Evolutionary conservation across 2,797 vertebrate species (phyloP).

Genomic region (Telmatherina bonti): DNA sequence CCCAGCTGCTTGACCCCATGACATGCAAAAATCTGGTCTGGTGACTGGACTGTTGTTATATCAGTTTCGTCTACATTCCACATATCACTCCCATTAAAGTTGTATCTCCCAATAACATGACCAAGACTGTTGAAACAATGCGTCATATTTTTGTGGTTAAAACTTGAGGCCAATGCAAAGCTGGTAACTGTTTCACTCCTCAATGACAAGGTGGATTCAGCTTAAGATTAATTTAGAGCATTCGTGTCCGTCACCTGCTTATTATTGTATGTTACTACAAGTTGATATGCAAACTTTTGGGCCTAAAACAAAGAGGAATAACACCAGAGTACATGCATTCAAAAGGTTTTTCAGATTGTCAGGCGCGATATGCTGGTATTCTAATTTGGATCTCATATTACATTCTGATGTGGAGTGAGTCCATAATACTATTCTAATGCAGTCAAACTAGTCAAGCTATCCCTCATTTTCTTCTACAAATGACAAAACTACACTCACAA

Average conservation of each 20-base stretch:
- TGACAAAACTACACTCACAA: too few relatives aligned
- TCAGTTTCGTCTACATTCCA: slow-evolving; percentile 1
- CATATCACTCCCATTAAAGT: neutral
- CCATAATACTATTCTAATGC: too few relatives aligned
- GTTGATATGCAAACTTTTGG: too few relatives aligned
- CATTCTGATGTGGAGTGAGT: too few relatives aligned
- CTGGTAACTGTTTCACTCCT: neutral
- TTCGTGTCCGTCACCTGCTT: too few relatives aligned
- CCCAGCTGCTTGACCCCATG: neutral
- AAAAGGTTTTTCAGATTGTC: neutral
- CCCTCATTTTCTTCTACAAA: too few relatives aligned
- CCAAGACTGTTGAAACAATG: neutral
- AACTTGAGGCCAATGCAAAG: neutral
- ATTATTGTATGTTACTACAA: too few relatives aligned
- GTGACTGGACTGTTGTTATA: neutral
- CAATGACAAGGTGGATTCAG: neutral
- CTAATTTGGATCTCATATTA: neutral
- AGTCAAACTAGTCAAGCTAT: too few relatives aligned
- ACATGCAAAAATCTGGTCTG: neutral
- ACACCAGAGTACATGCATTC: too few relatives aligned
- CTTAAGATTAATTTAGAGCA: too few relatives aligned
- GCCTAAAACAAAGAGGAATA: too few relatives aligned
- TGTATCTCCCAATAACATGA: neutral
- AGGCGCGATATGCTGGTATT: neutral
- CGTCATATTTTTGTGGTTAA: neutral